Evolutionary conservation across 2,113 vertebrate species (phyloP), one percentile per base, ranked within the genome.

Genomic region (Megalops atlanticus): DNA sequence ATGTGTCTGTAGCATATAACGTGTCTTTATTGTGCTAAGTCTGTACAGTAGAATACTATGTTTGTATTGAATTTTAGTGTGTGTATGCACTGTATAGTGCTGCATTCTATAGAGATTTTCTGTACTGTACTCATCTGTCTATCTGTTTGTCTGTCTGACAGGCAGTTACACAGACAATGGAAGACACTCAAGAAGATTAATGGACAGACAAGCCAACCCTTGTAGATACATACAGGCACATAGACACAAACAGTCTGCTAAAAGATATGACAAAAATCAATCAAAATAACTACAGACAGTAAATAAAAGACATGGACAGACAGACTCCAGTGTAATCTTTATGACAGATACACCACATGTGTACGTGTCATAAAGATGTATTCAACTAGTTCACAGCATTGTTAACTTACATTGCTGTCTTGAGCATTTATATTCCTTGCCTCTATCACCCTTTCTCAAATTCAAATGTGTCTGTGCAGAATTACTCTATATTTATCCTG

Each of bases 231-330:
- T 72, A 70, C 70, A 80, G 79, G 36, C 79, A 74, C 70, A 71
- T 39, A 74, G 35, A 16, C 72, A 49, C 69, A 73, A 24, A 33
- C 43, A 27, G 69, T 41, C 31, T 12, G 18, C n/a, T 38, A 38
- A 35, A 80, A 70, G 2, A 27, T 7, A 45, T 71, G 47, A 15
- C 24, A 33, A 78, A 68, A 41, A 27, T n/a, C 27, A 71, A 52
- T 31, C 33, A 74, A 73, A 41, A 73, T 43, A 41, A 31, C 58
- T 64, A 64, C 58, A 64, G n/a, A 64, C 58, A 10, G 24, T 64
- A 14, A 45, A 45, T 45, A 35, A 79, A 79, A 43, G 18, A 74
- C n/a, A 54, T 80, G 79, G 79, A 80, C 79, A 80, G 79, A 80
- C 79, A 80, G 79, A 80, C 72, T 52, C 35, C 77, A 70, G 27